Percentiles rank a stretch among this genome's conserved stretches.
phyloP scores from a whole-genome alignment of 1,140 invertebrate genomes.

The Drosophila hydei region DNA sequence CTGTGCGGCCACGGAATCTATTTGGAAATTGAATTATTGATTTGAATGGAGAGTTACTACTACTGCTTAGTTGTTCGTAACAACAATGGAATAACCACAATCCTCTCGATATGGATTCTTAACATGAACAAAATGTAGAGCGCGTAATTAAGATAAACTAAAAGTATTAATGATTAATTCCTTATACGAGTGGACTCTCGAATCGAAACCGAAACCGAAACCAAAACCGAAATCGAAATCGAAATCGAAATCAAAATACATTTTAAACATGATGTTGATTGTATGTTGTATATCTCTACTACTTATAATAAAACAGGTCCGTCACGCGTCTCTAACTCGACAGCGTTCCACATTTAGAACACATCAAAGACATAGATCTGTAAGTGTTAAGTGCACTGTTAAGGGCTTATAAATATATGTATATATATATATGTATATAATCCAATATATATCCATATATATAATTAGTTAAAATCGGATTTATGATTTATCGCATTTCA shows the following conservation, averaged over 20 bases:
- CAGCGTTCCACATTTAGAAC: conserved; percentile 88
- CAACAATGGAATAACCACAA: not conserved
- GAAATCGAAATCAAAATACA: conserved; percentile 38
- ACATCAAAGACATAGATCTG: conserved; percentile 90
- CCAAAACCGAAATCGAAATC: not conserved
- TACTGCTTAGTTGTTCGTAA: not conserved
- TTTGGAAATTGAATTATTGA: not conserved
- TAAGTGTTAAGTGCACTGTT: conserved; percentile 85
- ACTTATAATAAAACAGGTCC: conserved; percentile 85
- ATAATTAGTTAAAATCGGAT: conserved; percentile 38
- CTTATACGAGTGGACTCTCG: conserved; percentile 1
- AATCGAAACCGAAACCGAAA: not conserved
- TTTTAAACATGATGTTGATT: conserved; percentile 61
- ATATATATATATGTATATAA: conserved; percentile 52
- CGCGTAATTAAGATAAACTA: not conserved
- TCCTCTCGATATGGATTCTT: not conserved
- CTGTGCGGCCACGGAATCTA: conserved; percentile 15
- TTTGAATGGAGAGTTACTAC: conserved; percentile 2
- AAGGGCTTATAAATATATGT: conserved; percentile 60
- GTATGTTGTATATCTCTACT: conserved; percentile 71
- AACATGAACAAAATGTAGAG: not conserved
- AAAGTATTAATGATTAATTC: conserved; percentile 2
- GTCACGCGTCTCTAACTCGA: conserved; percentile 89
- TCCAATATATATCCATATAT: too few species aligned
- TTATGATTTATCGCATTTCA: conserved; percentile 31